phyloP scores from a whole-genome alignment of 37 sponge, comb jelly and placozoan species.

The Geodia barretti region DNA sequence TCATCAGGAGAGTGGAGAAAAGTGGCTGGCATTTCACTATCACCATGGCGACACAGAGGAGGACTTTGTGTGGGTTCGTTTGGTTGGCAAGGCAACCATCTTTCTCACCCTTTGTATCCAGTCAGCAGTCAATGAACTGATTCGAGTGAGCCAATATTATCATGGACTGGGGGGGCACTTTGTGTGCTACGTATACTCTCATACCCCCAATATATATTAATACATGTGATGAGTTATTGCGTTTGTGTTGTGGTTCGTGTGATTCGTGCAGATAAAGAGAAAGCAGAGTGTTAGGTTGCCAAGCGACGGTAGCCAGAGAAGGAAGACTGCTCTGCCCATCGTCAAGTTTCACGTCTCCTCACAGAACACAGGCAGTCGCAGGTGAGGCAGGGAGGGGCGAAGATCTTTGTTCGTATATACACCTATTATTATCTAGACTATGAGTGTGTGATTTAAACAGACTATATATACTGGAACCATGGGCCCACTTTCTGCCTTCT shows the following conservation, averaged over 20 bases:
- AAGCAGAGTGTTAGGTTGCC: neutral
- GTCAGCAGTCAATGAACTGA: constrained; percentile 34
- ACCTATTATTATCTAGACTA: too few species aligned
- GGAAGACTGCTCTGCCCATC: neutral
- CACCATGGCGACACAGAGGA: constrained; percentile 2
- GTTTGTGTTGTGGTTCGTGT: neutral
- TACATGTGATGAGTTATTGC: neutral
- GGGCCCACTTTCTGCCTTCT: neutral
- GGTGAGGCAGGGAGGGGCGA: neutral
- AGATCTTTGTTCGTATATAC: too few species aligned
- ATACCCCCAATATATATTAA: too few species aligned
- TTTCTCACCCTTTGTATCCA: constrained; percentile 43
- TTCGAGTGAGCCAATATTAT: constrained; percentile 1
- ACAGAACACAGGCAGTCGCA: neutral
- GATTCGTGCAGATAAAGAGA: neutral
- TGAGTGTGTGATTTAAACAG: too few species aligned
- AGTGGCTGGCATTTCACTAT: constrained; percentile 33
- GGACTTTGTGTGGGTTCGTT: constrained; percentile 12
- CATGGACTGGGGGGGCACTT: neutral
- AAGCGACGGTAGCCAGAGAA: neutral
- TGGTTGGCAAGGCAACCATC: constrained; percentile 2
- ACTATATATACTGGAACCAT: too few species aligned
- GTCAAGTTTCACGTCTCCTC: neutral
- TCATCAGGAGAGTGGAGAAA: neutral
- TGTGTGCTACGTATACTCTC: too few species aligned